Evolutionary conservation across 35 echinoderm and acorn worm genomes (phyloP).

Genomic region (Apostichopus japonicus): DNA sequence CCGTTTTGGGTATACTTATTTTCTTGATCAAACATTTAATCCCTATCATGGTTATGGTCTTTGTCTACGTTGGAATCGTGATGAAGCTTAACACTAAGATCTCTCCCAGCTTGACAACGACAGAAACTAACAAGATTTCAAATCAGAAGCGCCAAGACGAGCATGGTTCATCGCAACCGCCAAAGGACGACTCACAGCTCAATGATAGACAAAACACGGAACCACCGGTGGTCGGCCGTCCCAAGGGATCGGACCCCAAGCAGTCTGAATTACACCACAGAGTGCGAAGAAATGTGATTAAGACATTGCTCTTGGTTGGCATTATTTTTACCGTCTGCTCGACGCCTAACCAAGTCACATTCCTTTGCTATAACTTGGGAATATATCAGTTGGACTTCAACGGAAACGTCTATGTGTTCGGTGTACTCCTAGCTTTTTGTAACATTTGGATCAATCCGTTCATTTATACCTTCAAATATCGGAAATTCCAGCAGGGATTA

Average conservation of each 20-base stretch:
- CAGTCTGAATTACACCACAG: neutral
- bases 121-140: neutral
- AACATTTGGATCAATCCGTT: slow-evolving; percentile 55
- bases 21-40: slow-evolving; percentile 19
- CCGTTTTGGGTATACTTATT: neutral
- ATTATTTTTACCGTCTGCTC: slow-evolving; percentile 16
- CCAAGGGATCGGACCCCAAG: neutral
- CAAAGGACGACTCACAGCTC: neutral
- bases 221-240: neutral
- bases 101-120: too few species aligned
- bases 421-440: slow-evolving; percentile 9
- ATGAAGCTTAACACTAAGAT: neutral
- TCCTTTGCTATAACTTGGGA: slow-evolving; percentile 7
- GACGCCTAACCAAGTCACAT: slow-evolving; percentile 16
- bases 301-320: slow-evolving; percentile 8
- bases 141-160: neutral
- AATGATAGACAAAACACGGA: neutral
- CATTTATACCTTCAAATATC: slow-evolving; percentile 43
- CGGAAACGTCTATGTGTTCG: neutral
- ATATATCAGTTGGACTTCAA: neutral
- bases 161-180: too few species aligned
- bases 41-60: neutral
- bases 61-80: slow-evolving; percentile 28
- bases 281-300: slow-evolving; percentile 27
- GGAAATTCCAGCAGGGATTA: slow-evolving; percentile 25